phyloP scores from a whole-genome alignment of 2,888 invertebrate genomes.

The Tanypteryx hageni region DNA sequence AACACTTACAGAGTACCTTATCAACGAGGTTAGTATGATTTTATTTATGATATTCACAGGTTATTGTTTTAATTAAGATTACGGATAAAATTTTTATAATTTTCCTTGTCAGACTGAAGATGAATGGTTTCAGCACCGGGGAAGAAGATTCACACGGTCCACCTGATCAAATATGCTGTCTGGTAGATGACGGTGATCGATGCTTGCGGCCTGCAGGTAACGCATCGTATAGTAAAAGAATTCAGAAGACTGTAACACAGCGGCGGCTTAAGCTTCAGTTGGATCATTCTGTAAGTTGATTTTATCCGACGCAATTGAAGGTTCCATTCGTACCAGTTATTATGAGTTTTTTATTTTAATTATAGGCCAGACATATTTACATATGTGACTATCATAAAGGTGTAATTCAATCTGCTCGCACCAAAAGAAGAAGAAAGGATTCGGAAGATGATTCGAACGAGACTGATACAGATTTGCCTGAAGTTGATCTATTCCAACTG shows the following conservation, averaged over 20 bases:
- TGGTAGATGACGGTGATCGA: constrained; percentile 91
- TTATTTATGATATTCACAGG: neutral
- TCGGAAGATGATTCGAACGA: constrained; percentile 97
- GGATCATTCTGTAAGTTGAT: constrained; percentile 83
- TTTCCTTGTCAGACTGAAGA: constrained; percentile 80
- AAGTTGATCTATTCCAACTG: constrained; percentile 94
- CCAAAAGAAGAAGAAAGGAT: constrained; percentile 93
- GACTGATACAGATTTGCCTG: constrained; percentile 93
- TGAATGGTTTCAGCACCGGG: constrained; percentile 94
- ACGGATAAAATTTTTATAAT: constrained; percentile 1
- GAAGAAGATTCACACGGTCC: constrained; percentile 94
- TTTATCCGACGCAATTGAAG: neutral
- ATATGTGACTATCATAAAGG: constrained; percentile 98
- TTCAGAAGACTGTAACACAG: constrained; percentile 96
- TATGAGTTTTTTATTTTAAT: constrained; percentile 70
- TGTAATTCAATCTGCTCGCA: constrained; percentile 96
- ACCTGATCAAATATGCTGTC: constrained; percentile 93
- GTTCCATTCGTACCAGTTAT: too few relatives aligned
- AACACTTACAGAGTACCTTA: constrained; percentile 46
- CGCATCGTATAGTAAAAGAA: constrained; percentile 97
- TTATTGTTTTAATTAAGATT: neutral
- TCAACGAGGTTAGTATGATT: constrained; percentile 5
- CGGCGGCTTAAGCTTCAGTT: constrained; percentile 91
- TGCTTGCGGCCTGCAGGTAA: constrained; percentile 93
- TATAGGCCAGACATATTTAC: constrained; percentile 93